Evolutionary conservation across 1,140 invertebrate genomes (phyloP).

Genomic region (Euglossa dilemma): DNA sequence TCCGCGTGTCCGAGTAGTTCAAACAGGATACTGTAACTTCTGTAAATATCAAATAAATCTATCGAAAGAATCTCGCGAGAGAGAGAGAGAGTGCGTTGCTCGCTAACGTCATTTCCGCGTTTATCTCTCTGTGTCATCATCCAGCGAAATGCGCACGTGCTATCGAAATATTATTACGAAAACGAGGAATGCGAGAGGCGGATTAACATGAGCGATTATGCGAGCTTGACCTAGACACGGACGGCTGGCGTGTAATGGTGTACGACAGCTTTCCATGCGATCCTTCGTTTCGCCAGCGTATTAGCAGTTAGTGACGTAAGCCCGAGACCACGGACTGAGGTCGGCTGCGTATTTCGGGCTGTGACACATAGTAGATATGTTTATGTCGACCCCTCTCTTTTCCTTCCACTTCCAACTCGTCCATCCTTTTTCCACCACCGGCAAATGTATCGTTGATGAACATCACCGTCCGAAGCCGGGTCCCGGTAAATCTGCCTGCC

Average conservation of each 20-base stretch:
- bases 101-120: not conserved
- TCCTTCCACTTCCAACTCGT: not conserved
- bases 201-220: conserved; percentile 26
- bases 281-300: conserved; percentile 16
- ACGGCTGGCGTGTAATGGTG: not conserved
- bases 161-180: too few species aligned
- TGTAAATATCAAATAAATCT: conserved; percentile 70
- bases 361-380: conserved; percentile 56
- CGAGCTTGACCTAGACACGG: not conserved
- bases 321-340: conserved; percentile 28
- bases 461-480: conserved; percentile 37
- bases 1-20: conserved; percentile 44
- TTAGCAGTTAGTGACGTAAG: conserved; percentile 52
- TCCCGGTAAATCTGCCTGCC: conserved; percentile 3
- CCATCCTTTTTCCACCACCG: conserved; percentile 21
- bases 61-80: not conserved
- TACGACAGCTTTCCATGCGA: not conserved
- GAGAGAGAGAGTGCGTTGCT: not conserved
- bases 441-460: conserved; percentile 16
- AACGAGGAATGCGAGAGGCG: too few species aligned
- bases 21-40: conserved; percentile 62
- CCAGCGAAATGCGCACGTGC: not conserved
- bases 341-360: conserved; percentile 59
- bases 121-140: not conserved
- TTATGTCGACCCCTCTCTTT: conserved; percentile 57